These are phyloP conservation scores for Oophaga pumilio DNA, from an alignment of 2,113 vertebrate species.

Conservation along the genomic window DNA sequence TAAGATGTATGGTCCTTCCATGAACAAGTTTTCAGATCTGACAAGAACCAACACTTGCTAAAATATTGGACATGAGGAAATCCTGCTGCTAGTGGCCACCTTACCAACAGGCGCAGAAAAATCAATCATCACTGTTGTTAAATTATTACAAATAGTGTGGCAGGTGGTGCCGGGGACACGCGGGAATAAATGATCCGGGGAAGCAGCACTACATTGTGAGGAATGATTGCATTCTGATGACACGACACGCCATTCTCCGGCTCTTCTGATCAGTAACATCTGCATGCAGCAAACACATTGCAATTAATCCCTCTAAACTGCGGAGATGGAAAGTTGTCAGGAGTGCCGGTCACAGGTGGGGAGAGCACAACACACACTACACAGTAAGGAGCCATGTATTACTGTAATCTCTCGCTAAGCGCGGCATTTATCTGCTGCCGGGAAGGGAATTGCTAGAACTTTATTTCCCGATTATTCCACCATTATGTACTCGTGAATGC, in stretches of 20 bases:
- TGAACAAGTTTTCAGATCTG: too few species aligned
- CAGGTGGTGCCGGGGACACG: too few species aligned
- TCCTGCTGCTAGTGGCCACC: neutral
- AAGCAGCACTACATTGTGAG: slow-evolving; percentile 7
- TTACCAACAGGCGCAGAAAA: neutral
- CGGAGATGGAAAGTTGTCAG: neutral
- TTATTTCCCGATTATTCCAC: slow-evolving; percentile 35
- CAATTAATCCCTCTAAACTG: slow-evolving; percentile 21
- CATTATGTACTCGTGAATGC: slow-evolving; percentile 27
- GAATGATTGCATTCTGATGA: neutral
- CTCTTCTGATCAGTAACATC: slow-evolving; percentile 2
- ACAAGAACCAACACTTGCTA: neutral
- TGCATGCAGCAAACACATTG: neutral
- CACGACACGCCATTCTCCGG: neutral
- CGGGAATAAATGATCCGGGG: neutral
- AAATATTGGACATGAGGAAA: neutral
- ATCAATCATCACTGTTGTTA: neutral
- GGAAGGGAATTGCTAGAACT: slow-evolving; percentile 7
- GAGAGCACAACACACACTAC: neutral
- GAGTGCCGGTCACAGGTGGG: neutral
- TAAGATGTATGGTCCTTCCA: too few species aligned
- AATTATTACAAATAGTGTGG: neutral
- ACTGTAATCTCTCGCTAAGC: slow-evolving; percentile 13
- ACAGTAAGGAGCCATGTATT: neutral
- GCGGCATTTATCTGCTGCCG: neutral